phyloP scores from a whole-genome alignment of 2,113 vertebrate genomes.

The Notechis scutatus region DNA sequence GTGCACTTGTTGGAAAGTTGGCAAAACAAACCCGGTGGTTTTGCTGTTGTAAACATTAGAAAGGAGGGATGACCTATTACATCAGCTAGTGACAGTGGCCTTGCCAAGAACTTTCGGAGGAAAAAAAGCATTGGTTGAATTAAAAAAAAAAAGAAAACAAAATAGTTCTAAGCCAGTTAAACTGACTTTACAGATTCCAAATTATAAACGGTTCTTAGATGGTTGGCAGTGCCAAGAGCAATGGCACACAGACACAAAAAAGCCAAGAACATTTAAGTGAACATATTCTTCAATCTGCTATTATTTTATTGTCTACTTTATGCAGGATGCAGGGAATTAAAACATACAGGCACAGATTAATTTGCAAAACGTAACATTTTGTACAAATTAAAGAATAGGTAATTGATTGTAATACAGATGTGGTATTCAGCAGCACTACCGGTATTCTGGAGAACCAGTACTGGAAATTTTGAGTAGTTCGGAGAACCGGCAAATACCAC shows the following conservation, averaged over 20 bases:
- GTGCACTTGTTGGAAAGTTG: background rate
- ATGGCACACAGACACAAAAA: background rate
- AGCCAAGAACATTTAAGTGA: background rate
- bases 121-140: background rate
- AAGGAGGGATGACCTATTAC: background rate
- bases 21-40: background rate
- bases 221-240: background rate
- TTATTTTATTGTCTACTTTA: slow-evolving; percentile 5
- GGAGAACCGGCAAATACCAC: too few species aligned
- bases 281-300: slow-evolving; percentile 19
- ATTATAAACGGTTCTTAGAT: background rate
- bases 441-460: too few species aligned
- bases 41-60: slow-evolving; percentile 3
- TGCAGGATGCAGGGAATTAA: background rate
- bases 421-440: too few species aligned
- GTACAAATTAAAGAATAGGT: background rate
- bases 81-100: background rate
- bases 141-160: background rate
- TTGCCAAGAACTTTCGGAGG: background rate
- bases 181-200: background rate
- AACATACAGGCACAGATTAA: background rate
- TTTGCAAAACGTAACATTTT: background rate
- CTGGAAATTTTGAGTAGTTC: too few species aligned
- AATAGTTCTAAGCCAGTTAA: background rate
- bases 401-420: too few species aligned